phyloP scores from a whole-genome alignment of 2,888 invertebrate species.

The Pollenia griseotomentosa region DNA sequence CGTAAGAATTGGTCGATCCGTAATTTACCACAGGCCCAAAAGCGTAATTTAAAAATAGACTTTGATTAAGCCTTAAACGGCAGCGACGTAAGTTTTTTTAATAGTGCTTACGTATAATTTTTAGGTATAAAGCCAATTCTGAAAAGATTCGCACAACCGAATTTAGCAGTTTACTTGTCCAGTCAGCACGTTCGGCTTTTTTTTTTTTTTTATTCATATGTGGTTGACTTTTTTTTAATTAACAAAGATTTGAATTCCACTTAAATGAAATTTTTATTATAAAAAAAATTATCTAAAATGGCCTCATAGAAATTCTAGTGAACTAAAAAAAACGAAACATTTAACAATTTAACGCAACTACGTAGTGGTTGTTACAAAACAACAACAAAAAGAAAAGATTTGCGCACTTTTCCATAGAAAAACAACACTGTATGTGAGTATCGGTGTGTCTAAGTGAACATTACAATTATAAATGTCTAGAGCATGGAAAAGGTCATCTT shows the following conservation, averaged over 20 bases:
- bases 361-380: constrained; percentile 10
- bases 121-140: too few species aligned
- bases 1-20: too few species aligned
- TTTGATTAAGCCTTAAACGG: too few species aligned
- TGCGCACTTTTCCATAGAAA: constrained; percentile 72
- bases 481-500: constrained; percentile 71
- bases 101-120: too few species aligned
- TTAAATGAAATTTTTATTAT: constrained; percentile 36
- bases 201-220: neutral
- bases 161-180: too few species aligned
- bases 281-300: constrained; percentile 30
- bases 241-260: constrained; percentile 22
- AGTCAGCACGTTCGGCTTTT: too few species aligned
- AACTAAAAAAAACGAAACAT: constrained; percentile 47
- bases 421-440: constrained; percentile 36
- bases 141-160: too few species aligned
- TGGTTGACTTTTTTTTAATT: neutral
- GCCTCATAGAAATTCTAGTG: constrained; percentile 60
- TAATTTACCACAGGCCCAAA: too few species aligned
- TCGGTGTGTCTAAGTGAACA: constrained; percentile 20
- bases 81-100: too few species aligned
- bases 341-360: constrained; percentile 57
- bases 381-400: constrained; percentile 43
- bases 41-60: too few species aligned
- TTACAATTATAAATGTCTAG: constrained; percentile 4